These are phyloP conservation scores for Denticeps clupeoides DNA, from an alignment of 2,797 vertebrate species.

Conservation along the genomic window DNA sequence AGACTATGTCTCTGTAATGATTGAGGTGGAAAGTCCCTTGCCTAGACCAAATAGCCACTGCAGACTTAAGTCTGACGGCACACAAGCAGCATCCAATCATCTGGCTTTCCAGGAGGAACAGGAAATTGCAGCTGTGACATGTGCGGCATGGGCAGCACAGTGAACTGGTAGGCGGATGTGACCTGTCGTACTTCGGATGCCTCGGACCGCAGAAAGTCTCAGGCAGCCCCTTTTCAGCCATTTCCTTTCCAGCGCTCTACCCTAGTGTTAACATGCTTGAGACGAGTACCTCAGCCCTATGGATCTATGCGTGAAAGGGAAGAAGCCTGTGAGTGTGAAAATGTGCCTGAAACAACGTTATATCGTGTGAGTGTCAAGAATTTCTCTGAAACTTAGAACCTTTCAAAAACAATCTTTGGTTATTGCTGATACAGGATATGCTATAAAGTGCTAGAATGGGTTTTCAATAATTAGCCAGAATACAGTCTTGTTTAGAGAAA, in stretches of 20 bases:
- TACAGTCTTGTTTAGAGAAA: too few relatives aligned
- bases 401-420: too few relatives aligned
- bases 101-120: conserved; percentile 37
- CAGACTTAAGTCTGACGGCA: conserved; percentile 10
- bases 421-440: too few relatives aligned
- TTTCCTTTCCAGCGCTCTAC: neutral
- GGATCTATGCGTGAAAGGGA: conserved; percentile 52
- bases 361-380: conserved; percentile 53
- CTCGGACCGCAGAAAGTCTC: conserved; percentile 12
- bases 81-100: conserved; percentile 20
- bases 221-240: conserved; percentile 1
- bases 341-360: conserved; percentile 48
- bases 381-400: too few relatives aligned
- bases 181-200: conserved; percentile 20
- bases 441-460: too few relatives aligned
- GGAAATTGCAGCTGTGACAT: conserved; percentile 44
- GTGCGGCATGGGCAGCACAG: conserved; percentile 29
- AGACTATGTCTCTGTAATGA: neutral
- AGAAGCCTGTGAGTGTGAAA: conserved; percentile 38
- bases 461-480: too few relatives aligned
- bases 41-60: neutral
- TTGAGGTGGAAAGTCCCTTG: conserved; percentile 29
- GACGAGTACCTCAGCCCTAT: conserved; percentile 18
- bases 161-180: conserved; percentile 34
- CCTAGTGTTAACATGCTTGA: conserved; percentile 39